Evolutionary conservation across 2,113 vertebrate genomes (phyloP).

Genomic region (Oriolus oriolus): DNA sequence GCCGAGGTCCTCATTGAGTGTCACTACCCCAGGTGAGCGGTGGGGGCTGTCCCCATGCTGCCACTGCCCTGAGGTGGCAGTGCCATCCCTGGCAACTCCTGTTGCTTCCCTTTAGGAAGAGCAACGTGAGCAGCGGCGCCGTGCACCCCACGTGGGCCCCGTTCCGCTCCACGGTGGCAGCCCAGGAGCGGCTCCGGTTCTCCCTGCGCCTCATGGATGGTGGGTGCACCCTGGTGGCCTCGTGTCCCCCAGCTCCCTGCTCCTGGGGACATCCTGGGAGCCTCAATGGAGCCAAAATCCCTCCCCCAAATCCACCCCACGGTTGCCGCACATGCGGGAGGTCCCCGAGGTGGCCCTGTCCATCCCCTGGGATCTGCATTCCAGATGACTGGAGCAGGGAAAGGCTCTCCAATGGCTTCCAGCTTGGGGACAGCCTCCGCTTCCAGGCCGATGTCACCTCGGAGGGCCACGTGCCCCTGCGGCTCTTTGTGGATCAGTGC

Average conservation of each 20-base stretch:
- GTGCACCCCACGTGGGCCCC: background rate
- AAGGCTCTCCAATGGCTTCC: background rate
- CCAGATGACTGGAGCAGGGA: background rate
- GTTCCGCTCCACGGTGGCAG: background rate
- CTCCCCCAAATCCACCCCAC: fast-evolving
- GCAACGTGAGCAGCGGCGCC: background rate
- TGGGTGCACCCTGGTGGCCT: background rate
- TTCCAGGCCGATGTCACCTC: background rate
- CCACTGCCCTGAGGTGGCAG: fast-evolving
- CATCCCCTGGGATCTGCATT: background rate
- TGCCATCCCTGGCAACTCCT: background rate
- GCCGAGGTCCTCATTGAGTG: background rate
- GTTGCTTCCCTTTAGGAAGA: background rate
- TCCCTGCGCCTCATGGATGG: background rate
- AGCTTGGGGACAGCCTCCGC: background rate
- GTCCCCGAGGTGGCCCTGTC: background rate
- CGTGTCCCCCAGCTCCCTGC: fast-evolving
- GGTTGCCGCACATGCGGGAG: fast-evolving
- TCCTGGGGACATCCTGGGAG: too few species aligned
- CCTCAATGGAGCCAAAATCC: fast-evolving
- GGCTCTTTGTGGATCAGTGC: background rate
- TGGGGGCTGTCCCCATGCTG: background rate
- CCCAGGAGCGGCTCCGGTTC: background rate
- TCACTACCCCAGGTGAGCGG: background rate
- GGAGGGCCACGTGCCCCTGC: background rate